Percentiles rank a stretch among this genome's conserved stretches.
These are phyloP conservation scores for Eustalomyia histrio DNA, from an alignment of 2,888 invertebrate genomes.

Conservation along the genomic window DNA sequence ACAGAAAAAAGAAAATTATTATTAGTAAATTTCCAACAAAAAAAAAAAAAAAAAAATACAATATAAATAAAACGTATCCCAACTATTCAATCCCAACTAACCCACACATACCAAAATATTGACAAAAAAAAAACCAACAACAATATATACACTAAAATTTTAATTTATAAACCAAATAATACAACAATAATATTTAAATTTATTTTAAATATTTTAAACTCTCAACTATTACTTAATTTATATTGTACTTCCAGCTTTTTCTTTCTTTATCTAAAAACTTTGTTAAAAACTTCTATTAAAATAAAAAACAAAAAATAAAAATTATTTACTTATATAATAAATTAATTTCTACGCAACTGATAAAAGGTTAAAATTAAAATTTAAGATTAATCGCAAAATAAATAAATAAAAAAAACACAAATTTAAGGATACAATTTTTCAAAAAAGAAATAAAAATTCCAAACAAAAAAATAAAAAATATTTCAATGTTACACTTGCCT, in stretches of 20 bases:
- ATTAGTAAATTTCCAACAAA: slow-evolving; percentile 21
- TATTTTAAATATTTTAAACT: background rate
- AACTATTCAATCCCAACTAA: slow-evolving; percentile 52
- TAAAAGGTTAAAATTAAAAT: slow-evolving; percentile 58
- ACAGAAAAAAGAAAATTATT: slow-evolving; percentile 26
- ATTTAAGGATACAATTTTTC: background rate
- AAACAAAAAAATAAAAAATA: slow-evolving; percentile 44
- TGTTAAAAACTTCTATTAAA: slow-evolving; percentile 33
- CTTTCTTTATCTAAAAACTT: slow-evolving; percentile 26
- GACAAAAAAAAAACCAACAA: slow-evolving; percentile 12
- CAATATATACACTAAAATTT: slow-evolving; percentile 28
- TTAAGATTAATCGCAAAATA: slow-evolving; percentile 49
- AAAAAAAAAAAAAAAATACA: slow-evolving; percentile 15
- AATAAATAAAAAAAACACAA: slow-evolving; percentile 23
- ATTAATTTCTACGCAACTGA: slow-evolving; percentile 48
- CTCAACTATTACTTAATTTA: background rate
- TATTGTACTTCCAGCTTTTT: slow-evolving; percentile 23
- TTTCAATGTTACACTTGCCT: slow-evolving; percentile 63
- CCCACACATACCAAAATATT: slow-evolving; percentile 25
- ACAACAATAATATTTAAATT: background rate
- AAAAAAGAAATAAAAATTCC: slow-evolving; percentile 14
- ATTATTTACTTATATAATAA: slow-evolving; percentile 32
- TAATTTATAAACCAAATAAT: slow-evolving; percentile 30
- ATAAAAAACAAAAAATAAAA: slow-evolving; percentile 12
- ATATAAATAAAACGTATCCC: slow-evolving; percentile 54